A percentile compares a stretch with the other conserved stretches of the same genome.
Evolutionary conservation across 2,113 vertebrate genomes (phyloP).

Genomic region (Eudyptes chrysolophus): DNA sequence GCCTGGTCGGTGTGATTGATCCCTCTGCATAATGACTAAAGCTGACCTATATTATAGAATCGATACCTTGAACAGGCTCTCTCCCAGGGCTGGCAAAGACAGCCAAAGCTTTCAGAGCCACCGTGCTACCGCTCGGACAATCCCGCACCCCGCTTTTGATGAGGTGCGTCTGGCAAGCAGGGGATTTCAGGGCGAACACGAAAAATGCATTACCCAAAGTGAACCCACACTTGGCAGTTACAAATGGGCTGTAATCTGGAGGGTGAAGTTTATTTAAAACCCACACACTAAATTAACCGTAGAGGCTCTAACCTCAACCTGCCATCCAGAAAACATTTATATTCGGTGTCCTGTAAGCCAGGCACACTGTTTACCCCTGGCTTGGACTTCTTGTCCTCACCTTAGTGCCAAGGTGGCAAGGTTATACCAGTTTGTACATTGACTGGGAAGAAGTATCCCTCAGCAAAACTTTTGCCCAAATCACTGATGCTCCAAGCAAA

Average conservation of each 20-base stretch:
- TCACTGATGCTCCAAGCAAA: not conserved
- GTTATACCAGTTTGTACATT: not conserved
- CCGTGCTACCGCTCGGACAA: rapidly evolving
- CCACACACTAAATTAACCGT: not conserved
- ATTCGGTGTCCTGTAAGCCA: not conserved
- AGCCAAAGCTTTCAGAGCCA: not conserved
- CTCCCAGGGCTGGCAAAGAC: not conserved
- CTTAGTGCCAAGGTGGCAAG: not conserved
- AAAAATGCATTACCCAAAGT: not conserved
- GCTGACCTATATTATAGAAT: not conserved
- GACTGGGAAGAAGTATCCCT: not conserved
- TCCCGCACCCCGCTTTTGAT: rapidly evolving
- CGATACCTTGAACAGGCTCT: not conserved
- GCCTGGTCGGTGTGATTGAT: conserved; percentile 25
- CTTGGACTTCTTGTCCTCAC: not conserved
- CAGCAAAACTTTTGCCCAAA: not conserved
- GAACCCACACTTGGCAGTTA: not conserved
- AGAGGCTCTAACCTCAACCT: not conserved
- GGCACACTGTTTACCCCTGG: not conserved
- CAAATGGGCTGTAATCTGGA: not conserved
- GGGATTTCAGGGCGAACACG: rapidly evolving
- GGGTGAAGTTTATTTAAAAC: not conserved
- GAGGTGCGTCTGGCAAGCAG: not conserved
- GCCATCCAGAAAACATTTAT: not conserved
- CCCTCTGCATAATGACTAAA: not conserved